phyloP scores from a whole-genome alignment of 2,888 invertebrate species.

The Melolontha melolontha region DNA sequence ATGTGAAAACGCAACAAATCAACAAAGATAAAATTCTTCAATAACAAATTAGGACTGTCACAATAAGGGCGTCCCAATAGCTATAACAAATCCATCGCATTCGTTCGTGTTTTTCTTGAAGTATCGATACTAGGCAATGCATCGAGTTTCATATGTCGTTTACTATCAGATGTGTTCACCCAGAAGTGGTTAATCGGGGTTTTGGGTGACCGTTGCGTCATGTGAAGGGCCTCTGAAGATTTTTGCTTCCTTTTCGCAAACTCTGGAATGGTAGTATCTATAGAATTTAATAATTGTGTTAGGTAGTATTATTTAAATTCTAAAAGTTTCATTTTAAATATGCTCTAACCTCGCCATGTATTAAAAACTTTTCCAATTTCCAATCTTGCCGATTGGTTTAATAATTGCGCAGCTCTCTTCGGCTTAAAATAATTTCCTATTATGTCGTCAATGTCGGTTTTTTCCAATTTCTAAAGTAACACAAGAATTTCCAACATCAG shows the following conservation, averaged over 20 bases:
- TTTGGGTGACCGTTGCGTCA: slow-evolving; percentile 40
- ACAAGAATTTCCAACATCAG: slow-evolving; percentile 29
- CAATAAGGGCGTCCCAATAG: neutral
- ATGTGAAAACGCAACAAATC: neutral
- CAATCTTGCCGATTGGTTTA: slow-evolving; percentile 69
- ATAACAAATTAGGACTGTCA: too few relatives aligned
- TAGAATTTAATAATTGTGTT: slow-evolving; percentile 16
- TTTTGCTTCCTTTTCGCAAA: slow-evolving; percentile 55
- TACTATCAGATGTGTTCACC: slow-evolving; percentile 46
- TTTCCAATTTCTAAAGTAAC: slow-evolving; percentile 66
- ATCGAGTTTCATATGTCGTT: slow-evolving; percentile 61
- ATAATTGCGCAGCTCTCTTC: slow-evolving; percentile 71
- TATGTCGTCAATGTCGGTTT: slow-evolving; percentile 69
- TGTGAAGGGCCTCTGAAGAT: slow-evolving; percentile 55
- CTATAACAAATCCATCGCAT: slow-evolving; percentile 56
- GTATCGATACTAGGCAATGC: slow-evolving; percentile 62
- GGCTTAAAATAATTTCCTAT: slow-evolving; percentile 81
- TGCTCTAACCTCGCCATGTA: slow-evolving; percentile 68
- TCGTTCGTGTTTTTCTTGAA: slow-evolving; percentile 53
- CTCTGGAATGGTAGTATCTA: slow-evolving; percentile 45
- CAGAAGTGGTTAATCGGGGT: slow-evolving; percentile 26
- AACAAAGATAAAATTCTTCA: too few relatives aligned
- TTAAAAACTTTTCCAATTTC: slow-evolving; percentile 69
- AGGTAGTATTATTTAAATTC: too few relatives aligned
- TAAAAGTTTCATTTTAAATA: slow-evolving; percentile 8